A percentile compares a stretch with the other conserved stretches of the same genome.
phyloP scores from a whole-genome alignment of 1,140 invertebrate species.

The Plodia interpunctella region DNA sequence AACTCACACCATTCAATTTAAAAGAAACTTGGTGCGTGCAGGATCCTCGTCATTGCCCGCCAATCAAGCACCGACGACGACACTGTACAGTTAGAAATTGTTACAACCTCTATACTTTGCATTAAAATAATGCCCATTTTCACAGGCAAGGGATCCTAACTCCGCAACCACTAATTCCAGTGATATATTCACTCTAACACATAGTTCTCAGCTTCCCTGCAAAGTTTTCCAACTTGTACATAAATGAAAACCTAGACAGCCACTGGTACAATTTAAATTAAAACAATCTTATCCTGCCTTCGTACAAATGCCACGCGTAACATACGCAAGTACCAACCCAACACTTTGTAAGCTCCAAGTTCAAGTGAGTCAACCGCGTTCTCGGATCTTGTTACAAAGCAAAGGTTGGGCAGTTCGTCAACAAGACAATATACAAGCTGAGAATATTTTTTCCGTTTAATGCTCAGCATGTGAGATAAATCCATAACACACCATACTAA shows the following conservation, averaged over 20 bases:
- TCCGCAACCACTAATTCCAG: conserved; percentile 64
- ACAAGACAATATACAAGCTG: conserved; percentile 67
- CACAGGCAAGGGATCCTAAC: conserved; percentile 78
- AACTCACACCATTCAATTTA: conserved; percentile 75
- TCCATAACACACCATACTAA: conserved; percentile 55
- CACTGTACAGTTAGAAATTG: conserved; percentile 67
- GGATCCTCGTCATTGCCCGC: conserved; percentile 42
- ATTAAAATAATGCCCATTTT: conserved; percentile 92
- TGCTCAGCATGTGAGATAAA: conserved; percentile 71
- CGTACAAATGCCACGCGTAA: conserved; percentile 24
- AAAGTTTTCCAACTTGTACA: conserved; percentile 70
- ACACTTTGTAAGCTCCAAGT: conserved; percentile 53
- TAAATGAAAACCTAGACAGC: conserved; percentile 66
- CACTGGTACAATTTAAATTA: conserved; percentile 54
- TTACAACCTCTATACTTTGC: conserved; percentile 92
- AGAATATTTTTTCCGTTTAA: conserved; percentile 75
- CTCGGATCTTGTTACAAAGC: conserved; percentile 61
- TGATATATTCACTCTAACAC: conserved; percentile 68
- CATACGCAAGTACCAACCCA: conserved; percentile 57
- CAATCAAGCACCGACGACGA: conserved; percentile 42
- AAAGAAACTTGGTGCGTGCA: conserved; percentile 72
- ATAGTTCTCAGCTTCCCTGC: conserved; percentile 74
- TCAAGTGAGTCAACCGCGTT: conserved; percentile 33
- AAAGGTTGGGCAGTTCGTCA: conserved; percentile 69
- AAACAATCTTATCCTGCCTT: conserved; percentile 49